Percentiles rank a stretch among this genome's conserved stretches.
These are phyloP conservation scores for Fragum fragum DNA, from an alignment of 2,888 invertebrate genomes.

Conservation along the genomic window DNA sequence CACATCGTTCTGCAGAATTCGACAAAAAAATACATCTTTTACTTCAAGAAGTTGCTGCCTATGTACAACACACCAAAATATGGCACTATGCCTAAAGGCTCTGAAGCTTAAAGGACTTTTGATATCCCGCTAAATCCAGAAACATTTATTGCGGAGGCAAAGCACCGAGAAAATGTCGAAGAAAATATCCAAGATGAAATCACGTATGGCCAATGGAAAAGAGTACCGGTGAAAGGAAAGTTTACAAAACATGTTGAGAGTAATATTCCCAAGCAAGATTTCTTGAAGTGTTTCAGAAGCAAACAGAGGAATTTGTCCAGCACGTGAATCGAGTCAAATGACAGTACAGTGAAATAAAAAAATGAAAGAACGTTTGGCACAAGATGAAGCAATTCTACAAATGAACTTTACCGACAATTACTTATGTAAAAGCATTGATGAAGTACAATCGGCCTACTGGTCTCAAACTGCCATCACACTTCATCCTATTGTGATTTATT, in stretches of 20 bases:
- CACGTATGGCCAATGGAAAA: slow-evolving; percentile 43
- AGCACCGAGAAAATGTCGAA: background rate
- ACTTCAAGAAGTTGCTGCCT: slow-evolving; percentile 40
- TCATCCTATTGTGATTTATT: slow-evolving; percentile 35
- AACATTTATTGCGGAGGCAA: slow-evolving; percentile 22
- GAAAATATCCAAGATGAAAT: slow-evolving; percentile 8
- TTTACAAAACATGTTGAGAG: slow-evolving; percentile 29
- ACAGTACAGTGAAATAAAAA: slow-evolving; percentile 30
- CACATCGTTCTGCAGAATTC: slow-evolving; percentile 32
- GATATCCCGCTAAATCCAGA: slow-evolving; percentile 36
- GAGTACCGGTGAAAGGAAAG: slow-evolving; percentile 41
- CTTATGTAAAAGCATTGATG: slow-evolving; percentile 30
- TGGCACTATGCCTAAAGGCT: slow-evolving; percentile 29
- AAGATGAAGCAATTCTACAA: slow-evolving; percentile 18
- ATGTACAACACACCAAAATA: slow-evolving; percentile 44
- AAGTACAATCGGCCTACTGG: slow-evolving; percentile 39
- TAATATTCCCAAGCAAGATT: slow-evolving; percentile 17
- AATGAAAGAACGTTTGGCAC: slow-evolving; percentile 26
- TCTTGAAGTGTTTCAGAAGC: slow-evolving; percentile 18
- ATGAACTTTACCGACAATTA: slow-evolving; percentile 50
- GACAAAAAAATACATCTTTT: slow-evolving; percentile 33
- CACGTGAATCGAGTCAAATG: slow-evolving; percentile 25
- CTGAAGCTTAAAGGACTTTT: slow-evolving; percentile 24
- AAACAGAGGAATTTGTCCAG: background rate
- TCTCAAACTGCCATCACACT: slow-evolving; percentile 24